Evolutionary conservation across 2,797 vertebrate genomes (phyloP), one percentile per base, ranked within the genome.

Genomic region (Botia almorhae): DNA sequence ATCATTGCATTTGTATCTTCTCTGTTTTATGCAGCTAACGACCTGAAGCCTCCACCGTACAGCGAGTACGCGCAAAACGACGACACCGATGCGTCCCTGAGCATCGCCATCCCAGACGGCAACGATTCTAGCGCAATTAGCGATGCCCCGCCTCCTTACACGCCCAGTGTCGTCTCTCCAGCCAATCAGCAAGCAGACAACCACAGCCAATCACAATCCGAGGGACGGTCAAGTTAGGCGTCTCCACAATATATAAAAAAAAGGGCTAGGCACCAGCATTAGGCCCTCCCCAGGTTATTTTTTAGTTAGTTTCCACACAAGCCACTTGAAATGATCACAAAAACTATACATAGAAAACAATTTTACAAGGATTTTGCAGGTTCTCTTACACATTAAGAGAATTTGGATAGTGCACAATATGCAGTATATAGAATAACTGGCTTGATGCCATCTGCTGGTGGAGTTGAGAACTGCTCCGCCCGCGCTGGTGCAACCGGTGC

Each of bases 31-130:
- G 26, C 85, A 94, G 93, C 90, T 17, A 94, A 95, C 0, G 94
- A 95, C 74, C 91, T 95, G 84, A 96, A 96, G 89, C 95, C 95
- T 3, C 95, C 95, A 60, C 95, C 95, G 0, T 96, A 96, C 91
- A 95, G 94, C 39, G 94, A 95, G 85, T 94, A 92, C 7, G 92
- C 93, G 63, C 89, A 81, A 3, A 82, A 85, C 0, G 88, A 87
- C 0, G 88, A 87, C 58, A 80, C 86, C 0, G 87, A 87, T 1
- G 85, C 83, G 46, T 80, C 91, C 13, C 86, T 85, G 48, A 82
- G 85, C 53, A 86, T 93, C 60, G 13, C 87, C 76, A 89, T 93
- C 71, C 86, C 92, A 1, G 93, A 93, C 7, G 89, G 83, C 55
- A 91, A 82, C 36, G 93, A 93, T 83, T 72, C 85, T 0, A 78